Evolutionary conservation across 1,140 invertebrate genomes (phyloP), one percentile per base, ranked within the genome.

Genomic region (Fopius arisanus): DNA sequence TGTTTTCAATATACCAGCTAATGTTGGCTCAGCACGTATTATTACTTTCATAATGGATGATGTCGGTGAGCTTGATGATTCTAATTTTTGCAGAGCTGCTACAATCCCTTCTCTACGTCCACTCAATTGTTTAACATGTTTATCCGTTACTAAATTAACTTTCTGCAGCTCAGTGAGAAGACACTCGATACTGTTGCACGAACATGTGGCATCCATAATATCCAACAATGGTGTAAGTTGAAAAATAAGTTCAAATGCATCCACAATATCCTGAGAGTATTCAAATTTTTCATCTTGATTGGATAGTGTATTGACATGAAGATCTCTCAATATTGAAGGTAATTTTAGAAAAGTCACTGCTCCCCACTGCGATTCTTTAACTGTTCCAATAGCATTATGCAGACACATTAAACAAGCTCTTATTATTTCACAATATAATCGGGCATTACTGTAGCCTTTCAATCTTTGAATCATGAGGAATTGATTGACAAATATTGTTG

Each of bases 261-360:
- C 92, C 28, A 95, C 90, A 41, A 97, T 89, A 78, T 96, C 94
- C 59, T 92, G 89, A 16, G 93, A 93, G 70, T 90, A 90, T 54
- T 93, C 92, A 63, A 86, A 88, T 71, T 91, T 91, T 70, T 91
- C 90, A 26, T 89, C 89, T 28, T 59, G 54, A 66, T 76, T 70
- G 54, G 84, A 84, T 79, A 85, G 70, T 69, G 89, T 90, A 66
- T 89, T 84, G 3, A 87, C 87, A 71, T 94, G 91, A 10, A 96
- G 81, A 76, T 94, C 92, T 70, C 92, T 91, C 12, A 96, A 89
- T 69, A 95, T 92, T 79, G 94, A 91, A 2, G 95, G 95, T 68
- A 98, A 90, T 89, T 97, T 97, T 0, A 98, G 89, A 84, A 97
- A 97, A 10, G 94, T 96, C 82, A 98, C 97, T 19, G 96, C 96